Percentiles rank a stretch among this genome's conserved stretches.
Conservation (phyloP, 2,797 vertebrate species). For the Lacerta viridis region DNA sequence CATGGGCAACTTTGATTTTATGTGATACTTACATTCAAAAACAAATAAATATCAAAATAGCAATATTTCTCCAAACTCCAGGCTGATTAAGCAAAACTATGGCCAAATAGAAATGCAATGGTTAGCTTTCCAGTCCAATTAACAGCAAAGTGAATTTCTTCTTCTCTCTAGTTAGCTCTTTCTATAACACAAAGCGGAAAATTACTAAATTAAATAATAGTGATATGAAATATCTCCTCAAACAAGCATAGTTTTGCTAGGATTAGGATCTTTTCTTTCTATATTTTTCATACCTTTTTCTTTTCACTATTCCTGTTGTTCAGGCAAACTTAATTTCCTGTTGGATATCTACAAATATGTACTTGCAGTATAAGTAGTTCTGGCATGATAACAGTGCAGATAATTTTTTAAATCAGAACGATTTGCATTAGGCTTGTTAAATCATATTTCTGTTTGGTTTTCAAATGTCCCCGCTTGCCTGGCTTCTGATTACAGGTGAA, state of each 20-base stretch:
- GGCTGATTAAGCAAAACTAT: not conserved
- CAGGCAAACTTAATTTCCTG: slow-evolving; percentile 54
- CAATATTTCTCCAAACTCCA: not conserved
- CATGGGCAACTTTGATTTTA: not conserved
- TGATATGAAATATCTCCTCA: slow-evolving; percentile 8
- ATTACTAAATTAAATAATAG: not conserved
- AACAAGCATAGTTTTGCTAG: slow-evolving; percentile 30
- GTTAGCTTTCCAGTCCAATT: not conserved
- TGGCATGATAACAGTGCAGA: not conserved
- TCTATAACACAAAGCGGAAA: not conserved
- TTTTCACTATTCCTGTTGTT: slow-evolving; percentile 37
- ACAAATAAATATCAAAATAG: not conserved
- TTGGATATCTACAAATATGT: slow-evolving; percentile 43
- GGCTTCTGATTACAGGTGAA: not conserved
- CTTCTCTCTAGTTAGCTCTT: not conserved
- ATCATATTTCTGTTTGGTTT: slow-evolving; percentile 19
- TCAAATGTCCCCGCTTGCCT: too few species aligned
- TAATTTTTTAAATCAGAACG: not conserved
- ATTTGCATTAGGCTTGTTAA: slow-evolving; percentile 23
- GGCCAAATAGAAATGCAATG: not conserved
- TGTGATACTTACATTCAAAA: not conserved
- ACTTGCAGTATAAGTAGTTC: slow-evolving; percentile 21
- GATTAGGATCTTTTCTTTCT: slow-evolving; percentile 63
- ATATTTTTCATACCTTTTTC: slow-evolving; percentile 62
- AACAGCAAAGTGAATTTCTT: not conserved